A percentile compares a stretch with the other conserved stretches of the same genome.
phyloP scores from a whole-genome alignment of 2,888 invertebrate species.

The Coelopa pilipes region DNA sequence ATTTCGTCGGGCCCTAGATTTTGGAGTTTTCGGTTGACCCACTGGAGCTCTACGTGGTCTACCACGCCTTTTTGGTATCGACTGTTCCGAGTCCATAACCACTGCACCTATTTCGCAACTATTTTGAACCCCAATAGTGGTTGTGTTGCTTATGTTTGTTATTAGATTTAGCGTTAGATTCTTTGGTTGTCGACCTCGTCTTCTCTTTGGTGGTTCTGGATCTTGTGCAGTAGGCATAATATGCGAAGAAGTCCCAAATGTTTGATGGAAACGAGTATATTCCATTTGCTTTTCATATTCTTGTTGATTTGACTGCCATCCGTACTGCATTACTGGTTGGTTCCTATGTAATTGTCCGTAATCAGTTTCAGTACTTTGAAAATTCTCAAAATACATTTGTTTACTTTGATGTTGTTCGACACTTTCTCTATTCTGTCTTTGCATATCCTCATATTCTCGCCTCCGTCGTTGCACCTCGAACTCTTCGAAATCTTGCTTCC shows the following conservation, averaged over 20 bases:
- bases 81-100: too few species aligned
- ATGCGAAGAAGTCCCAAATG: not conserved
- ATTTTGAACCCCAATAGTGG: not conserved
- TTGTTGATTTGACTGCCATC: slow-evolving; percentile 4
- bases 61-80: slow-evolving; percentile 14
- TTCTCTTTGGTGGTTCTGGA: slow-evolving; percentile 6
- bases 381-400: not conserved
- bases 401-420: not conserved
- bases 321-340: too few species aligned
- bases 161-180: slow-evolving; percentile 11
- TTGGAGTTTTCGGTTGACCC: not conserved
- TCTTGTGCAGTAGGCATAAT: not conserved
- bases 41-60: slow-evolving; percentile 14
- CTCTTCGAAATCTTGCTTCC: too few species aligned
- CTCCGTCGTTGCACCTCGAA: not conserved
- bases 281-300: slow-evolving; percentile 12
- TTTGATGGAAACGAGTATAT: not conserved
- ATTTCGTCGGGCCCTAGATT: not conserved
- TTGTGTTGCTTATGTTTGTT: slow-evolving; percentile 11
- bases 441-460: not conserved
- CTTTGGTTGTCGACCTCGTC: slow-evolving; percentile 5
- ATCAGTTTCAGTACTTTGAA: too few species aligned
- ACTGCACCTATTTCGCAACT: not conserved
- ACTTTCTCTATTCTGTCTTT: not conserved
- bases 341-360: too few species aligned